A percentile compares a stretch with the other conserved stretches of the same genome.
Evolutionary conservation across 2,797 vertebrate genomes (phyloP).

Genomic region (Etheostoma perlongum): DNA sequence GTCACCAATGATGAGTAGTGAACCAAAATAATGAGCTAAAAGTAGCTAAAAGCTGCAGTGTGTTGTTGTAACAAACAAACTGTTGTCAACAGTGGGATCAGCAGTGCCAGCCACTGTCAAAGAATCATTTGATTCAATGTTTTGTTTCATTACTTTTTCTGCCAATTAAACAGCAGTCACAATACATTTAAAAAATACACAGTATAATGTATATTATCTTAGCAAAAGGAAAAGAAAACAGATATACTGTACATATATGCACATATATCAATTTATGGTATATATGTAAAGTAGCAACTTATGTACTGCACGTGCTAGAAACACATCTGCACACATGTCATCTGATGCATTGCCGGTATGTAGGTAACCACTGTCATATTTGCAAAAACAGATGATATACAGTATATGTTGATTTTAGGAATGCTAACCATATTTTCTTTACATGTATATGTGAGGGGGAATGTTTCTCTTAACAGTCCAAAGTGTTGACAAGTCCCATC

Average conservation of each 20-base stretch:
- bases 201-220: neutral
- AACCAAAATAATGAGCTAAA: neutral
- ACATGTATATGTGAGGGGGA: neutral
- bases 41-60: neutral
- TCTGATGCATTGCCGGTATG: slow-evolving; percentile 6
- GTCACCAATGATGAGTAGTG: neutral
- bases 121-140: neutral
- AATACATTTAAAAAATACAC: neutral
- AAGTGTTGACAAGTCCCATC: neutral
- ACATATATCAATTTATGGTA: neutral
- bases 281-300: too few relatives aligned
- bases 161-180: neutral
- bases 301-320: neutral
- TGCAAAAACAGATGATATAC: neutral
- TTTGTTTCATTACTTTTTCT: neutral
- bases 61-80: neutral
- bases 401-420: neutral
- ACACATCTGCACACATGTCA: slow-evolving; percentile 18
- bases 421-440: neutral
- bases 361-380: neutral
- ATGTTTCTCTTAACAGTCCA: neutral
- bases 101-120: slow-evolving; percentile 2
- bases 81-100: slow-evolving; percentile 4
- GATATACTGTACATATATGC: neutral
- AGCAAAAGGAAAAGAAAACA: neutral